Evolutionary conservation across 2,113 vertebrate species (phyloP), one percentile per base, ranked within the genome.

Genomic region (Hemichromis elongatus): DNA sequence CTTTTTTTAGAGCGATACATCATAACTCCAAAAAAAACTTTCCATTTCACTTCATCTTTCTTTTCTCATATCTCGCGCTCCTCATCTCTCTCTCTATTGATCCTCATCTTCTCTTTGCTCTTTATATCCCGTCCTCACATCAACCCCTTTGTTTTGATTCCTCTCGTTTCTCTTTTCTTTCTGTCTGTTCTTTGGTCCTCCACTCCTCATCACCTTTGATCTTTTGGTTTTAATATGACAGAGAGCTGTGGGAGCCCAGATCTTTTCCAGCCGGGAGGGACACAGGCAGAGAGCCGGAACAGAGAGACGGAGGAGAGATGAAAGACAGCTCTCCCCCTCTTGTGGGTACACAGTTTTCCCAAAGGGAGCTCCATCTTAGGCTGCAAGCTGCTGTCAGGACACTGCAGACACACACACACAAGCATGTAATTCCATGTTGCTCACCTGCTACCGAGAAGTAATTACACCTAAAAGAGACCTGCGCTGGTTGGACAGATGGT

Each of bases 171-270:
- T 70, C 7, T 68, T 47, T 68, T 70, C 24, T 79, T 53, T 87
- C 81, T 61, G 33, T 57, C 33, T 78, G 18, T 82, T 77, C 50
- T 79, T 56, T 26, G 77, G 56, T 75, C 53, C 37, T 57, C 42
- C 2, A 14, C 82, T 84, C 82, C 50, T 81, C 80, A 5, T 73
- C 77, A 8, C 79, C 85, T 93, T 86, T 93, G 86, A 90, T 92
- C 86, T 93, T n/a, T 79, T 10, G 87, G 82, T 91, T 93, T 92
- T 75, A 84, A 88, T 89, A 54, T 92, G 91, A 86, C 84, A 35
- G 80, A 28, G 79, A 86, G 54, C 82, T 37, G 61, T 55, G 57
- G 91, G 86, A 88, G 87, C 80, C 24, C 87, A 78, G 73, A 83
- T 85, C 80, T 33, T 82, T 35, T 87, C 89, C 90, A 90, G 88